These are phyloP conservation scores for Lasaia peninsularis DNA, from an alignment of 1,140 invertebrate species.

Conservation along the genomic window DNA sequence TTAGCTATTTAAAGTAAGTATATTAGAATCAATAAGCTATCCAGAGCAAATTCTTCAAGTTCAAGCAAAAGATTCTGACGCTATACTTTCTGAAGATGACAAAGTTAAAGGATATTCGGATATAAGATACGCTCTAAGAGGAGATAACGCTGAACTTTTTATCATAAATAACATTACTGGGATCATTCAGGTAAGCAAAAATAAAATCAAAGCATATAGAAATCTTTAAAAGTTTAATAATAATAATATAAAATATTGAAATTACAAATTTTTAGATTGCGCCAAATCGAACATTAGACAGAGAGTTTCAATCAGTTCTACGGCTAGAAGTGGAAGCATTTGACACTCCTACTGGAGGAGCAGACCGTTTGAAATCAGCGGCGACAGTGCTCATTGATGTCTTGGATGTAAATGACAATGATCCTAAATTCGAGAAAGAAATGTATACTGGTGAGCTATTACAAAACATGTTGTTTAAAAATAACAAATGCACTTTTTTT, in stretches of 20 bases:
- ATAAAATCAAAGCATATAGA: no score
- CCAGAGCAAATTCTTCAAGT: conserved; percentile 84
- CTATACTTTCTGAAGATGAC: conserved; percentile 79
- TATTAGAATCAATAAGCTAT: conserved; percentile 83
- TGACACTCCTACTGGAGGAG: conserved; percentile 83
- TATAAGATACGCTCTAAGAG: conserved; percentile 82
- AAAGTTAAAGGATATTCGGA: conserved; percentile 81
- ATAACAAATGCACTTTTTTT: no score
- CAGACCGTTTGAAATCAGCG: conserved; percentile 80
- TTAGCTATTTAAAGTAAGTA: conserved; percentile 82
- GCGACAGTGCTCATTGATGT: conserved; percentile 84
- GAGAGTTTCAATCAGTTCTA: conserved; percentile 84
- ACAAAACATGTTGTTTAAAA: no score
- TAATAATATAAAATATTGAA: neutral
- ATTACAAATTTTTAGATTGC: conserved; percentile 76
- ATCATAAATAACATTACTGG: conserved; percentile 83
- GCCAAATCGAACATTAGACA: conserved; percentile 83
- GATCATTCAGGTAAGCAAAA: conserved; percentile 76
- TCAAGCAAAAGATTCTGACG: conserved; percentile 84
- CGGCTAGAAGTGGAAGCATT: conserved; percentile 84
- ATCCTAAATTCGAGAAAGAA: conserved; percentile 76
- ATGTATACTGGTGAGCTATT: conserved; percentile 57
- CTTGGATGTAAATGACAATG: conserved; percentile 90
- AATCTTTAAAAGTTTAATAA: neutral
- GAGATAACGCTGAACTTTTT: conserved; percentile 85